phyloP scores from a whole-genome alignment of 2,888 invertebrate genomes.

The Cheilosia pagana region DNA sequence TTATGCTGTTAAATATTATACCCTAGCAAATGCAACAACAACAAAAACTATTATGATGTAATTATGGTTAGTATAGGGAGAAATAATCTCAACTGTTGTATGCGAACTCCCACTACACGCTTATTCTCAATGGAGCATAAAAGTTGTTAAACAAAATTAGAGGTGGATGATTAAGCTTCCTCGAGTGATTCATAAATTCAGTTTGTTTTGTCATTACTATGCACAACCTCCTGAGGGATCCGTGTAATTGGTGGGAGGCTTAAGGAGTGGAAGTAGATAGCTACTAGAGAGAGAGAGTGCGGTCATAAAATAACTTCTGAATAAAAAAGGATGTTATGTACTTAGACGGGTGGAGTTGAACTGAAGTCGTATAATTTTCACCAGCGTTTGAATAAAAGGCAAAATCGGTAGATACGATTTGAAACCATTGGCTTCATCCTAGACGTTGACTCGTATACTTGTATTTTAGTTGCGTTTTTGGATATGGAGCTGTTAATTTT shows the following conservation, averaged over 20 bases:
- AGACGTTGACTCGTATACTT: too few species aligned
- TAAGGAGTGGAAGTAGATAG: neutral
- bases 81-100: conserved; percentile 30
- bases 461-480: too few species aligned
- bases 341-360: too few species aligned
- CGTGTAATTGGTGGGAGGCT: neutral
- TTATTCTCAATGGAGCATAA: conserved; percentile 61
- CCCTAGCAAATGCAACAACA: conserved; percentile 7
- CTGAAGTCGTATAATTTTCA: too few species aligned
- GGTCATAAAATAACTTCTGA: neutral
- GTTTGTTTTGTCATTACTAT: conserved; percentile 1
- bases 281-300: neutral
- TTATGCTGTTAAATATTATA: neutral
- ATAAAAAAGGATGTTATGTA: neutral
- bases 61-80: conserved; percentile 31
- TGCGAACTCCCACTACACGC: conserved; percentile 17
- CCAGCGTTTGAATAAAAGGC: too few species aligned
- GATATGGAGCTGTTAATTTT: too few species aligned
- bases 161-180: conserved; percentile 72
- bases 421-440: too few species aligned
- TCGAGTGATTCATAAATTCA: conserved; percentile 68
- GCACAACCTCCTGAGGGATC: neutral
- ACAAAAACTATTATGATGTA: conserved; percentile 27
- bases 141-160: conserved; percentile 70
- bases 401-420: too few species aligned